Conservation (phyloP, 2,888 invertebrate species). For the Hypomecis atomaria region DNA sequence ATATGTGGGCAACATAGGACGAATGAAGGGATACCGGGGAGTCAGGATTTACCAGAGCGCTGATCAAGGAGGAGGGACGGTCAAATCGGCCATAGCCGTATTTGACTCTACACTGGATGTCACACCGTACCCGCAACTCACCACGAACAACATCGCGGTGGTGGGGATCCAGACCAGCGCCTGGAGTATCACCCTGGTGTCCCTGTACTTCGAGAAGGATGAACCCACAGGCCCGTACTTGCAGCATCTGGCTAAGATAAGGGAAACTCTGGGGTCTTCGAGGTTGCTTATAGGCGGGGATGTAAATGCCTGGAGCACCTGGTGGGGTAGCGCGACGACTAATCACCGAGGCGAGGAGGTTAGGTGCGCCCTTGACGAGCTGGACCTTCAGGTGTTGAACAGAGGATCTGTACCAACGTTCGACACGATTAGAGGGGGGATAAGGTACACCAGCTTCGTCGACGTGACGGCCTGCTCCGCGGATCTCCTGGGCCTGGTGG, state of each 20-base stretch:
- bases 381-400: background rate
- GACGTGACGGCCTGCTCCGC: background rate
- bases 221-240: slow-evolving; percentile 27
- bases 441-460: background rate
- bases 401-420: background rate
- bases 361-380: background rate
- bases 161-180: background rate
- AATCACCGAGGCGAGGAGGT: slow-evolving; percentile 4
- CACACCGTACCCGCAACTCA: background rate
- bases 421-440: background rate
- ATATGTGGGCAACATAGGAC: background rate
- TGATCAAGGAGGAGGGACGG: background rate
- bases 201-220: background rate
- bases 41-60: background rate
- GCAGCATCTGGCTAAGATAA: slow-evolving; percentile 17
- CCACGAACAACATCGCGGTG: background rate
- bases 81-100: background rate
- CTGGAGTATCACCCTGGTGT: background rate
- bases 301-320: background rate
- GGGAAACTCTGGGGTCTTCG: background rate
- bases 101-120: background rate
- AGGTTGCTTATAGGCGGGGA: background rate
- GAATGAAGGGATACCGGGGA: background rate
- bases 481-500: background rate
- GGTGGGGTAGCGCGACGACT: slow-evolving; percentile 2